A percentile compares a stretch with the other conserved stretches of the same genome.
Evolutionary conservation across 1,140 invertebrate genomes (phyloP).

Genomic region (Stegodyphus dumicola): DNA sequence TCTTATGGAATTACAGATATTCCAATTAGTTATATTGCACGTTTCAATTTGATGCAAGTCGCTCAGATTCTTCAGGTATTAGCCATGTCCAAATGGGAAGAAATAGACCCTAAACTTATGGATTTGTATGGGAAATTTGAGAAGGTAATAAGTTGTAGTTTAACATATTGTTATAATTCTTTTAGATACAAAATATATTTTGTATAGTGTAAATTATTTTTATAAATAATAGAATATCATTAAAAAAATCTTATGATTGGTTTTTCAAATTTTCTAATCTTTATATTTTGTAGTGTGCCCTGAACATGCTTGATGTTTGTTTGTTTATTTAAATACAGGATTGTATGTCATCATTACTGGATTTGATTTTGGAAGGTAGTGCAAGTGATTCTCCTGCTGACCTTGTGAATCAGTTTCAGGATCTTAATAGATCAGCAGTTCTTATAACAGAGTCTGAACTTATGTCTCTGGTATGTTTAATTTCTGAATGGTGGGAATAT

Average conservation of each 20-base stretch:
- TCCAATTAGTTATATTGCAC: slow-evolving; percentile 83
- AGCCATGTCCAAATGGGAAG: slow-evolving; percentile 85
- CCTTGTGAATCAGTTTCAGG: slow-evolving; percentile 74
- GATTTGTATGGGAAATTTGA: slow-evolving; percentile 84
- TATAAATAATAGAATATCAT: background rate
- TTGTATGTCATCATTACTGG: slow-evolving; percentile 79
- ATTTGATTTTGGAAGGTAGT: slow-evolving; percentile 76
- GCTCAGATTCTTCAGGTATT: slow-evolving; percentile 91
- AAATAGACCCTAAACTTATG: slow-evolving; percentile 77
- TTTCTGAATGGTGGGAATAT: no score
- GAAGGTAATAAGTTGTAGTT: slow-evolving; percentile 69
- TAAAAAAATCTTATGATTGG: no score
- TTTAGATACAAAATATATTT: background rate
- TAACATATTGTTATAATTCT: background rate
- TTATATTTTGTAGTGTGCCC: no score
- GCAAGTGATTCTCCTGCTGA: slow-evolving; percentile 72
- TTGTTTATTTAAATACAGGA: slow-evolving; percentile 67
- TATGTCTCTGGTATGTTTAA: slow-evolving; percentile 72
- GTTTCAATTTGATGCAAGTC: slow-evolving; percentile 90
- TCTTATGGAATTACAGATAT: slow-evolving; percentile 94
- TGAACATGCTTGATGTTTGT: slow-evolving; percentile 55
- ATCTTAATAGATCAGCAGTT: slow-evolving; percentile 74
- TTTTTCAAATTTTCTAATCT: no score
- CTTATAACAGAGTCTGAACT: slow-evolving; percentile 79
- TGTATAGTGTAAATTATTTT: background rate